phyloP scores from a whole-genome alignment of 2,113 vertebrate genomes.

The Cottus gobio region DNA sequence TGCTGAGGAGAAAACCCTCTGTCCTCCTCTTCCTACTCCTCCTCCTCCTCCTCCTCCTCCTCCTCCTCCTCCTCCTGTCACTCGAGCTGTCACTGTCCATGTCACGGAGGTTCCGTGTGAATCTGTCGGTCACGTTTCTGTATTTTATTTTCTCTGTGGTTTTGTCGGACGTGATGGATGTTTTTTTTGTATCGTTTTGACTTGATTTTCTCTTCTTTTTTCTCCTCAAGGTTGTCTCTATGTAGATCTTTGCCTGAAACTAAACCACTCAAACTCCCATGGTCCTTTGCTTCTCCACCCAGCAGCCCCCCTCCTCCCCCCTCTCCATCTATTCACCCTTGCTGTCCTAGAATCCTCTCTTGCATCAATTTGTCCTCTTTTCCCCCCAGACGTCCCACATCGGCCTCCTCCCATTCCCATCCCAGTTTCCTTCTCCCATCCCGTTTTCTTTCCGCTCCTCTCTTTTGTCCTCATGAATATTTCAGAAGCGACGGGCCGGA shows the following conservation, averaged over 20 bases:
- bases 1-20: constrained; percentile 63
- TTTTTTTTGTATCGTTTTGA: constrained; percentile 43
- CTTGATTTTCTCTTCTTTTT: constrained; percentile 38
- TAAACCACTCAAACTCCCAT: constrained; percentile 52
- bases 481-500: constrained; percentile 65
- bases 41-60: constrained; percentile 54
- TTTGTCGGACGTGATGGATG: constrained; percentile 59
- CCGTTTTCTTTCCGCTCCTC: constrained; percentile 39
- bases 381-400: constrained; percentile 44
- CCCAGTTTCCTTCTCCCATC: constrained; percentile 39
- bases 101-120: constrained; percentile 53
- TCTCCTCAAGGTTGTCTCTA: constrained; percentile 61
- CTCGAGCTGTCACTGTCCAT: constrained; percentile 62
- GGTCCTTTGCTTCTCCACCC: constrained; percentile 44
- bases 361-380: constrained; percentile 73
- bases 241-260: constrained; percentile 48
- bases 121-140: constrained; percentile 51
- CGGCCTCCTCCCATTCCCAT: constrained; percentile 44
- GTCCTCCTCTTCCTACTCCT: constrained; percentile 56
- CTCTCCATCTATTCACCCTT: constrained; percentile 33
- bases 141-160: constrained; percentile 57
- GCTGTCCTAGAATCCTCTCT: constrained; percentile 70
- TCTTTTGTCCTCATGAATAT: constrained; percentile 82
- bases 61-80: constrained; percentile 62
- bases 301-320: neutral